These are phyloP conservation scores for Drosophila albomicans DNA, from an alignment of 1,140 invertebrate genomes.

Conservation along the genomic window DNA sequence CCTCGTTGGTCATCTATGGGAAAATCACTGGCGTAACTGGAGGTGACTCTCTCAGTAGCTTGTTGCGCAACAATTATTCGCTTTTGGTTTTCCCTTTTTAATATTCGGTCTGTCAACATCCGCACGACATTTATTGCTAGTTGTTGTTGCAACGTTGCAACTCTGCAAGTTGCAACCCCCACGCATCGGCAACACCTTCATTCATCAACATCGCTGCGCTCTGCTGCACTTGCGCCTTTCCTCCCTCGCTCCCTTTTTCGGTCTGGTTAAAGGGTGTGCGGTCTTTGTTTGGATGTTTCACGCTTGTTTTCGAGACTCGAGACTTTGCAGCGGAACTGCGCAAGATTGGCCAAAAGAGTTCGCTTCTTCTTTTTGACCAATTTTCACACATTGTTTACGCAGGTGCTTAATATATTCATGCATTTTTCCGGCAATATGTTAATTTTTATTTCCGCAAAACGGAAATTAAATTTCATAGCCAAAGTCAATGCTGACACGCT, in stretches of 20 bases:
- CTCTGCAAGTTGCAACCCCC: constrained; percentile 46
- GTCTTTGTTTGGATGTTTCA: constrained; percentile 45
- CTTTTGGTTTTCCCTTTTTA: constrained; percentile 28
- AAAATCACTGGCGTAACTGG: constrained; percentile 73
- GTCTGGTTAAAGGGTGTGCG: constrained; percentile 31
- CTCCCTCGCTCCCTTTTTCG: background rate
- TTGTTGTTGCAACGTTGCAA: background rate
- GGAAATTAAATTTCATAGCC: constrained; percentile 62
- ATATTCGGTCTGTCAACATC: constrained; percentile 19
- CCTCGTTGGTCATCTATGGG: constrained; percentile 50
- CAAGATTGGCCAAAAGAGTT: constrained; percentile 56
- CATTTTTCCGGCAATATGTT: constrained; percentile 45
- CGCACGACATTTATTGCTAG: constrained; percentile 19
- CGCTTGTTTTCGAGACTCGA: constrained; percentile 54
- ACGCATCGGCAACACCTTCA: constrained; percentile 59
- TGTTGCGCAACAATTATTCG: constrained; percentile 76
- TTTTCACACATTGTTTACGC: constrained; percentile 69
- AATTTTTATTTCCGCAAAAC: constrained; percentile 52
- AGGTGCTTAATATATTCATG: constrained; percentile 60
- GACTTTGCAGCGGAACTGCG: constrained; percentile 66
- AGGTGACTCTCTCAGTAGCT: constrained; percentile 24
- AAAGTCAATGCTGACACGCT: constrained; percentile 31
- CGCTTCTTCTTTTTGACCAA: constrained; percentile 53
- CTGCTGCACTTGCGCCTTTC: constrained; percentile 38
- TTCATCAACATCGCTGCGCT: constrained; percentile 42